Base-by-base conservation (phyloP, 92 coral and sea anemone species). In the Heliopora coerulea region DNA sequence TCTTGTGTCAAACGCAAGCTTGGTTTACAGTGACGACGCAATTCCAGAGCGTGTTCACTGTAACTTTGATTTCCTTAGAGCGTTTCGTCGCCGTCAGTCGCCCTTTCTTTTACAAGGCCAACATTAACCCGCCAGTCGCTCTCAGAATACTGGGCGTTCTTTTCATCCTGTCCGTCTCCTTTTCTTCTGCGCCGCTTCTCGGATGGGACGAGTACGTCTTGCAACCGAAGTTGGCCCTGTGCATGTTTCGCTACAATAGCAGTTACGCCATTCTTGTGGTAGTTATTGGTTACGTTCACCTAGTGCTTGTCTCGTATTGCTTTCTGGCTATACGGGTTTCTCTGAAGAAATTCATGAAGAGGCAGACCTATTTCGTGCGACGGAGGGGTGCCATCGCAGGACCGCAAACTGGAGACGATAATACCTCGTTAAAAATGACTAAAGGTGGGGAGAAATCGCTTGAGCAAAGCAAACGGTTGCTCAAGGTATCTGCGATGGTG, bases 1-100 rank as follows among this genome's bases (percentile, higher is more conserved):
- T 42, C 25, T n/a, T 65, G 56, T 65, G 72, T 19, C 44, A 65
- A 42, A 40, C 46, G 3, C 72, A 65, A 32, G 72, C 54, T 8
- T 65, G 72, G 72, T 40, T 65, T 26, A 40, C 72, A 35, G 72
- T 65, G 18, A 65, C 72, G 40, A 65, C 54, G 0, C 72, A 65
- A 48, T 10, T 39, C 9, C 72, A 65, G 11, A 65, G 72, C 40
- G 54, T 34, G 1, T 65, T 65, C 21, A 65, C 39, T 40, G 54
- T 65, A 24, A 65, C 72, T 65, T 8, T 65, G 10, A 65, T 65
- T 20, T 35, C 44, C 27, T 27, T 65, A 26, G 72, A 65, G 40
- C 34, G 72, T 35, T 33, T 65, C 1, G 40, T 48, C 8, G 72
- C 72, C 10, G 72, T 65, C 11, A 65, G 72, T 65, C 72, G 72